phyloP scores from a whole-genome alignment of 2,113 vertebrate genomes.

The Mellivora capensis region DNA sequence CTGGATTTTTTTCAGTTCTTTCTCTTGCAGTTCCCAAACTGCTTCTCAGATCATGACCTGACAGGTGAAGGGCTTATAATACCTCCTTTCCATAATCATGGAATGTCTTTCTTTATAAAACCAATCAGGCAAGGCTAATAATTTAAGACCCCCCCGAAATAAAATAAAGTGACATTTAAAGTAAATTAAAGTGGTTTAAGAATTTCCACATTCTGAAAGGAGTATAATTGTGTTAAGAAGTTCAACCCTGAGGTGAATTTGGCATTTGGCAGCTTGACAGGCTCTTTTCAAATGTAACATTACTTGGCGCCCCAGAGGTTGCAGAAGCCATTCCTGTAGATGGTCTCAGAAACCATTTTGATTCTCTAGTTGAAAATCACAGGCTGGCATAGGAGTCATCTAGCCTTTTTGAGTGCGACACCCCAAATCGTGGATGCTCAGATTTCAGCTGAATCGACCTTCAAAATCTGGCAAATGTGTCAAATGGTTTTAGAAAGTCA shows the following conservation, averaged over 20 bases:
- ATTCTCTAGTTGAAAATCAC: neutral
- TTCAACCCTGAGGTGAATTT: neutral
- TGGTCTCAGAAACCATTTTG: neutral
- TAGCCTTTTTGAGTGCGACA: conserved; percentile 16
- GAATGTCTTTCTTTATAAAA: conserved; percentile 29
- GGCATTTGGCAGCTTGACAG: neutral
- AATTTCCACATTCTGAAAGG: neutral
- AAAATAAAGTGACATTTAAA: conserved; percentile 43
- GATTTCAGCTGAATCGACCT: conserved; percentile 42
- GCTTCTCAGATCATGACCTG: neutral
- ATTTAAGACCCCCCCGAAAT: neutral
- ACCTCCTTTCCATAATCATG: neutral
- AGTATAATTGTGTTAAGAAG: neutral
- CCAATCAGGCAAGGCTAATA: neutral
- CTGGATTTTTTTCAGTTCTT: neutral
- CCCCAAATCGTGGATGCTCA: conserved; percentile 30
- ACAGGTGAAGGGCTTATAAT: neutral
- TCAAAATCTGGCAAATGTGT: conserved; percentile 53
- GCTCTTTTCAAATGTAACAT: neutral
- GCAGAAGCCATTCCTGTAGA: neutral
- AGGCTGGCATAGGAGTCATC: conserved; percentile 46
- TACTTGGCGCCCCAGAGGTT: neutral
- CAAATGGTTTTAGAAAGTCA: conserved; percentile 17
- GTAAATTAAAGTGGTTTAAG: neutral
- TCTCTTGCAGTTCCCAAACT: neutral